phyloP scores from a whole-genome alignment of 1,140 invertebrate genomes.

The Hycleus phaleratus region DNA sequence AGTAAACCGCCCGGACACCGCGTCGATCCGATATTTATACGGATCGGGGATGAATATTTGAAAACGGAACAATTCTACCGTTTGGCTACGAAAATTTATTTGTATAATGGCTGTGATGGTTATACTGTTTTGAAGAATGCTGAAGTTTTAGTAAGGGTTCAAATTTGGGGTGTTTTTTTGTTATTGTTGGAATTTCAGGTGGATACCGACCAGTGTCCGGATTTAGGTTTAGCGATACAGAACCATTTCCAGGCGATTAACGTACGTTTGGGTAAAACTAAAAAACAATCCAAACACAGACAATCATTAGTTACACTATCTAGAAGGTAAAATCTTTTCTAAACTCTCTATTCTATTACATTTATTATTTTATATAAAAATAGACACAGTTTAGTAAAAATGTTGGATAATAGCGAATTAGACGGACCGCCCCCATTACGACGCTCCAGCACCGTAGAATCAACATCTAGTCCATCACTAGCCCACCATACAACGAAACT shows the following conservation, averaged over 20 bases:
- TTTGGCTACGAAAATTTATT: slow-evolving; percentile 75
- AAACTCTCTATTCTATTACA: background rate
- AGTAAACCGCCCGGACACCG: slow-evolving; percentile 58
- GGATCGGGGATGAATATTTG: slow-evolving; percentile 78
- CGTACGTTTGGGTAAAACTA: slow-evolving; percentile 59
- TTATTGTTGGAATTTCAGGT: slow-evolving; percentile 29
- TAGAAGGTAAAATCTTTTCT: slow-evolving; percentile 47
- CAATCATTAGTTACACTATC: slow-evolving; percentile 75
- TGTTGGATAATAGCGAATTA: slow-evolving; percentile 58
- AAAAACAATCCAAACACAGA: slow-evolving; percentile 68
- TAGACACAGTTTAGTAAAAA: slow-evolving; percentile 68
- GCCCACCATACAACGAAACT: slow-evolving; percentile 41
- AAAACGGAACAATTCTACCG: slow-evolving; percentile 64
- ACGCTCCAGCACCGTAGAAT: slow-evolving; percentile 38
- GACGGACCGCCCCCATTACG: slow-evolving; percentile 59
- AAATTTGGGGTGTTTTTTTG: no score
- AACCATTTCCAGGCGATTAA: slow-evolving; percentile 85
- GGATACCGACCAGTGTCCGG: slow-evolving; percentile 72
- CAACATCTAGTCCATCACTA: slow-evolving; percentile 6
- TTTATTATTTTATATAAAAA: no score
- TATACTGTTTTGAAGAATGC: slow-evolving; percentile 70
- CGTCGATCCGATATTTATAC: slow-evolving; percentile 63
- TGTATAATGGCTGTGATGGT: slow-evolving; percentile 73
- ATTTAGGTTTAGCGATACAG: slow-evolving; percentile 71
- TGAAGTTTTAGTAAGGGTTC: slow-evolving; percentile 41